These are phyloP conservation scores for Boleophthalmus pectinirostris DNA, from an alignment of 2,113 vertebrate genomes.

Conservation along the genomic window DNA sequence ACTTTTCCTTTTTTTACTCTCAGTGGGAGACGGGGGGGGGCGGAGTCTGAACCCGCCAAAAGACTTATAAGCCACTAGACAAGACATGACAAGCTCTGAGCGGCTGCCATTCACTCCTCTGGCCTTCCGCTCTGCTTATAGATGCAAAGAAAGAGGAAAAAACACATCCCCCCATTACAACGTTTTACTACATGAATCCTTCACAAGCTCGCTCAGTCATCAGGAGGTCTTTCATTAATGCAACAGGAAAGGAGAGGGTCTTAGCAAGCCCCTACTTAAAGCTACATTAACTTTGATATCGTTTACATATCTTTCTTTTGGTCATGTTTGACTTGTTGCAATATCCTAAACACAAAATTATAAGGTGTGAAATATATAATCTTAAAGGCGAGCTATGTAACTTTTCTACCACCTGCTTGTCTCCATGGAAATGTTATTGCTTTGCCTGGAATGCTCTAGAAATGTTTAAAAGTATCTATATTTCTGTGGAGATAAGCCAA, in stretches of 20 bases:
- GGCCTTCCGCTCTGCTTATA: slow-evolving; percentile 54
- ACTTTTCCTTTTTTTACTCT: slow-evolving; percentile 49
- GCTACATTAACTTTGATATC: slow-evolving; percentile 64
- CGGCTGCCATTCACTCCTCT: slow-evolving; percentile 65
- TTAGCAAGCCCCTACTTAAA: slow-evolving; percentile 67
- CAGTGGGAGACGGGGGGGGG: slow-evolving; percentile 76
- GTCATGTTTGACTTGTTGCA: background rate
- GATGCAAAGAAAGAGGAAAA: slow-evolving; percentile 19
- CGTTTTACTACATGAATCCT: slow-evolving; percentile 74
- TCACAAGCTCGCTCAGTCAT: slow-evolving; percentile 75
- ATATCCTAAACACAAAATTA: background rate
- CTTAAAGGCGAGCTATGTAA: background rate
- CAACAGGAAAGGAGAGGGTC: slow-evolving; percentile 73
- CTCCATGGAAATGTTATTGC: background rate
- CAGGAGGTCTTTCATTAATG: slow-evolving; percentile 76
- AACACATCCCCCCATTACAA: slow-evolving; percentile 55
- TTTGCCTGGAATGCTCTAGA: no score
- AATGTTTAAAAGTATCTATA: no score
- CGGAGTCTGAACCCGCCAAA: slow-evolving; percentile 57
- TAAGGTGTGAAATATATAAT: background rate
- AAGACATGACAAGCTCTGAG: slow-evolving; percentile 79
- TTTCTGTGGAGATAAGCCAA: no score
- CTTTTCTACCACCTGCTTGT: background rate
- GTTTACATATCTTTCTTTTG: slow-evolving; percentile 48
- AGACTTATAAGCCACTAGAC: slow-evolving; percentile 75